These are phyloP conservation scores for Epirrhoe alternata DNA, from an alignment of 2,888 invertebrate species.

Conservation along the genomic window DNA sequence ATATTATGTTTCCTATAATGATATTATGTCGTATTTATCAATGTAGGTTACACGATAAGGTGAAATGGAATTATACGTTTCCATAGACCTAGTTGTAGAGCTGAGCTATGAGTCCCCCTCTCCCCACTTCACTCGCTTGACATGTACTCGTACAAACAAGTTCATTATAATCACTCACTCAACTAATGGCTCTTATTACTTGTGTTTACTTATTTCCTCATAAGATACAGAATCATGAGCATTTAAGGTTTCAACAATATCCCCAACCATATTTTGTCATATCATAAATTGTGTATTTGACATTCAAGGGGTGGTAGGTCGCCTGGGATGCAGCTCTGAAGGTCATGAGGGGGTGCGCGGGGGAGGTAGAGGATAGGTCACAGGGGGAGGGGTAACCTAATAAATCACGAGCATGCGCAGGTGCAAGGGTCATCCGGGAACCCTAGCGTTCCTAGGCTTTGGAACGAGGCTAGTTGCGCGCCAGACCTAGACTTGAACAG, in stretches of 20 bases:
- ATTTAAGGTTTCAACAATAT: neutral
- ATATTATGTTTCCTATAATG: constrained; percentile 39
- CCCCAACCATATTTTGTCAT: constrained; percentile 2
- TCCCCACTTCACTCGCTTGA: constrained; percentile 16
- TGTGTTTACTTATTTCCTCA: constrained; percentile 19
- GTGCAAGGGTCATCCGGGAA: constrained; percentile 63
- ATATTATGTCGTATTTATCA: constrained; percentile 41
- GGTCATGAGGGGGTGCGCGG: constrained; percentile 58
- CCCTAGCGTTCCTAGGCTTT: constrained; percentile 21
- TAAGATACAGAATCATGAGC: constrained; percentile 10
- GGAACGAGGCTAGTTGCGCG: constrained; percentile 18
- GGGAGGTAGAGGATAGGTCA: constrained; percentile 43
- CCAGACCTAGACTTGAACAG: constrained; percentile 23
- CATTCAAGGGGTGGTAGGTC: constrained; percentile 52
- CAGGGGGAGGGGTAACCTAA: constrained; percentile 52
- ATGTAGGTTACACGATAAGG: constrained; percentile 52
- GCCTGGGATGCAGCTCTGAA: constrained; percentile 78
- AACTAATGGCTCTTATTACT: constrained; percentile 25
- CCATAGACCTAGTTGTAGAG: constrained; percentile 30
- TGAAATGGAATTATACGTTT: constrained; percentile 32
- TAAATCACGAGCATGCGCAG: constrained; percentile 70
- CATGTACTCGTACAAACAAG: constrained; percentile 19
- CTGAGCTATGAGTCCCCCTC: constrained; percentile 33
- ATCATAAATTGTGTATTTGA: constrained; percentile 15
- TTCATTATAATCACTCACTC: constrained; percentile 29